Evolutionary conservation across 2,113 vertebrate genomes (phyloP).

Genomic region (Chaenogobius annularis): DNA sequence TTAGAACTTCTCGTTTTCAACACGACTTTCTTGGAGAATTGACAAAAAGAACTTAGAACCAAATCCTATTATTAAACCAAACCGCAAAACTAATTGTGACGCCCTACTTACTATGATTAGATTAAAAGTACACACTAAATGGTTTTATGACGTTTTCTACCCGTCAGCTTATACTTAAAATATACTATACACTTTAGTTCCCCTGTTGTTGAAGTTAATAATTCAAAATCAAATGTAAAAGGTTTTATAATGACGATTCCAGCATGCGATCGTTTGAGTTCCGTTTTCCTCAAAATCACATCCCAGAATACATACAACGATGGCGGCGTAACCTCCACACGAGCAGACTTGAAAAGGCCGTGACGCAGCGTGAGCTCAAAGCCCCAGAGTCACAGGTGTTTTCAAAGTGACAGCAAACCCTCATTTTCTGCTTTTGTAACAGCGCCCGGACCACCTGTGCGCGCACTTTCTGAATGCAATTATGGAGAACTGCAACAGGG

Average conservation of each 20-base stretch:
- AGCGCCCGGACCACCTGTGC: slow-evolving; percentile 50
- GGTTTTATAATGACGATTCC: not conserved
- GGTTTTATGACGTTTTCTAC: no score
- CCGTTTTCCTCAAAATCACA: not conserved
- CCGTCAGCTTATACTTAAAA: no score
- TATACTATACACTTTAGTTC: no score
- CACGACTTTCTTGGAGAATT: no score
- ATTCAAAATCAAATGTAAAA: not conserved
- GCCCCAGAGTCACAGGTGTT: slow-evolving; percentile 51
- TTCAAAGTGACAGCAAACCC: slow-evolving; percentile 43
- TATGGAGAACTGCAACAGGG: slow-evolving; percentile 37
- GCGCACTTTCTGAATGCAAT: slow-evolving; percentile 41
- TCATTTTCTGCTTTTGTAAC: slow-evolving; percentile 40
- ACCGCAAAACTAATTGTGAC: no score
- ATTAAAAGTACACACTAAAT: no score
- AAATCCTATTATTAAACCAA: no score
- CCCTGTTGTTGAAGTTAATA: no score
- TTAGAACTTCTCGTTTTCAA: no score
- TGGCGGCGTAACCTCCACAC: not conserved
- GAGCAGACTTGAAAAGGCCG: slow-evolving; percentile 17
- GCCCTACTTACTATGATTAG: no score
- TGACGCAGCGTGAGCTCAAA: slow-evolving; percentile 28
- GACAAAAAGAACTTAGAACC: no score
- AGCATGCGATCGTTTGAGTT: not conserved
- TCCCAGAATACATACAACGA: not conserved